Evolutionary conservation across 2,113 vertebrate species (phyloP).

Genomic region (Hydrolagus affinis): DNA sequence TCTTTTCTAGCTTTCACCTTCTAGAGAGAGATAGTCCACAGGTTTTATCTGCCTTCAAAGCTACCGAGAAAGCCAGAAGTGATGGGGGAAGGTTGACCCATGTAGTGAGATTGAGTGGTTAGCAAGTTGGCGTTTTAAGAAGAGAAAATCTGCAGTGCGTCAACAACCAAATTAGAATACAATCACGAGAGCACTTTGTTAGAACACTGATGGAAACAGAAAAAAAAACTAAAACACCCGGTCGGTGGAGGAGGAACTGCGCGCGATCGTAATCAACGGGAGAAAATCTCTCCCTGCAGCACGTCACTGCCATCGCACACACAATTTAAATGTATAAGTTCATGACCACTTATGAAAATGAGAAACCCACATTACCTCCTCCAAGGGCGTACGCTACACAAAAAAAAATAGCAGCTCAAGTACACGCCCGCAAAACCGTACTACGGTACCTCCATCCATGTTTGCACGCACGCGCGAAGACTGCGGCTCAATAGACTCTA

Average conservation of each 20-base stretch:
- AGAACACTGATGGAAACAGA: not conserved
- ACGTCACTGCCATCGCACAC: not conserved
- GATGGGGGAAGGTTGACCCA: no score
- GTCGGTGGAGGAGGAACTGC: not conserved
- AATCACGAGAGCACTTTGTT: not conserved
- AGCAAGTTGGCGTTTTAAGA: not conserved
- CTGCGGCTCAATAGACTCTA: not conserved
- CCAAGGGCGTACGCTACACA: not conserved
- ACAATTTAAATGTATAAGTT: constrained; percentile 7
- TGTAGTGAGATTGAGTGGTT: no score
- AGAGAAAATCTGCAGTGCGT: not conserved
- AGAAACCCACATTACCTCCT: constrained; percentile 15
- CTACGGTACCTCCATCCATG: not conserved
- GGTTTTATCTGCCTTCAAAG: no score
- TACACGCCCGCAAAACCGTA: not conserved
- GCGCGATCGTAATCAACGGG: not conserved
- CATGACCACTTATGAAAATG: constrained; percentile 1
- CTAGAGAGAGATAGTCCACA: no score
- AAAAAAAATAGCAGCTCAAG: not conserved
- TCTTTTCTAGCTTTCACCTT: no score
- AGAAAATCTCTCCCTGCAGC: not conserved
- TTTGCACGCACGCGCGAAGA: no score
- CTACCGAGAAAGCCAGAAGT: no score
- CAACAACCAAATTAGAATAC: constrained; percentile 16
- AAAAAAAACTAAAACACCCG: not conserved